phyloP scores from a whole-genome alignment of 2,888 invertebrate species.

The Euzophera pinguis region DNA sequence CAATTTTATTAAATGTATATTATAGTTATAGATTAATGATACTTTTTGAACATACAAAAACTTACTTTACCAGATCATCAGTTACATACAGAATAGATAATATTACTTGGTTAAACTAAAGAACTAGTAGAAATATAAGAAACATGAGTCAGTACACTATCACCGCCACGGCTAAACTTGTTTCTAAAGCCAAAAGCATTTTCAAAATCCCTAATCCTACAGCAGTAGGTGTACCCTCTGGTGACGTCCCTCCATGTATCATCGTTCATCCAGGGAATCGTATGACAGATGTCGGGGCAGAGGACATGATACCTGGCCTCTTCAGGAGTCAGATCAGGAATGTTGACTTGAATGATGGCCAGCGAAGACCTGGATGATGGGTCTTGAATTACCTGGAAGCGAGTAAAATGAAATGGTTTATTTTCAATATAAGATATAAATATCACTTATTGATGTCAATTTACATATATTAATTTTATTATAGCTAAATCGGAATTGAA shows the following conservation, averaged over 20 bases:
- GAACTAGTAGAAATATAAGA: not conserved
- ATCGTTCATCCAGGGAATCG: slow-evolving; percentile 38
- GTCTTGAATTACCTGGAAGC: slow-evolving; percentile 47
- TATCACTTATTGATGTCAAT: no score
- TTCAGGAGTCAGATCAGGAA: slow-evolving; percentile 34
- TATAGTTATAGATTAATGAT: no score
- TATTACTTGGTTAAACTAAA: not conserved
- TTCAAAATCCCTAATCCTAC: slow-evolving; percentile 39
- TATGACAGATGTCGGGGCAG: slow-evolving; percentile 44
- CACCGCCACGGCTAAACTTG: slow-evolving; percentile 25
- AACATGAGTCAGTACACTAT: slow-evolving; percentile 14
- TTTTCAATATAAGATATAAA: no score
- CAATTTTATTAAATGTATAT: no score
- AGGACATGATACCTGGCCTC: slow-evolving; percentile 28
- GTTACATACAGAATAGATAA: not conserved
- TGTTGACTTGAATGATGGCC: slow-evolving; percentile 52
- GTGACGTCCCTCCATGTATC: slow-evolving; percentile 34
- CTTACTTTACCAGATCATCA: not conserved
- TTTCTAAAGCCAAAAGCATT: slow-evolving; percentile 28
- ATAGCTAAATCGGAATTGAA: no score
- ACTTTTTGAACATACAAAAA: no score
- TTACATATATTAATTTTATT: no score
- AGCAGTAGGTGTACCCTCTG: slow-evolving; percentile 49
- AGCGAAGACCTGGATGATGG: slow-evolving; percentile 31
- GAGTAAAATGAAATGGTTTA: not conserved